Base-by-base conservation (phyloP, 2,888 invertebrate species). In the Chrysopilus asiliformis region DNA sequence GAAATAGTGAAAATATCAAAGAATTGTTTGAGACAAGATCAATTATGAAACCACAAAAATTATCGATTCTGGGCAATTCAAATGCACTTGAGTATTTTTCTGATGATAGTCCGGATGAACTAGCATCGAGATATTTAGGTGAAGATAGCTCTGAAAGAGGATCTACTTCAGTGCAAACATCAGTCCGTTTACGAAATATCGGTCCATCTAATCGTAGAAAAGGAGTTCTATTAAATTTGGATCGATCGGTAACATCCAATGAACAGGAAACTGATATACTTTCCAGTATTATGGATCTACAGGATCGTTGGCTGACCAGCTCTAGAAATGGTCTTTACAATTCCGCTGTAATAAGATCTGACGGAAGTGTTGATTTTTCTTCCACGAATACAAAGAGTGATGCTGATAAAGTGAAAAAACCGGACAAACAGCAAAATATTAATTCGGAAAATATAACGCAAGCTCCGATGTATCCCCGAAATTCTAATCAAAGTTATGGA, bases 71-170 rank as follows among this genome's bases (percentile, higher is more conserved):
- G 52, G 84, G 83, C 8, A 62, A 66, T 45, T 64, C 68, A 32
- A 68, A 81, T 50, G 72, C 76, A 43, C 64, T 89, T 34, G 79
- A 83, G 45, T 81, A 77, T 56, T 78, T 79, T 57, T 68, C 69
- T 2, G 65, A 60, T 39, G 65, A 68, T 1, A 72, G 70, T 32
- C 70, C 72, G 17, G 66, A 66, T 32, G 53, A 49, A 17, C 47
- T 40, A 29, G 44, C 28, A 16, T 34, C 29, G 18, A 59, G 57
- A 7, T 32, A 32, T 12, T 43, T 42, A n/a, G 40, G 38, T 10
- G 47, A 47, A 13, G 31, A 18, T 8, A 66, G 69, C 13, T 53
- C 53, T 14, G 53, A 70, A 15, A 64, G 71, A 9, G 56, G 56
- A 3, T 58, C 59, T 44, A 58, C 60, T 1, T 51, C 57, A 1